These are phyloP conservation scores for Raja brachyura DNA, from an alignment of 2,113 vertebrate genomes.

Conservation along the genomic window DNA sequence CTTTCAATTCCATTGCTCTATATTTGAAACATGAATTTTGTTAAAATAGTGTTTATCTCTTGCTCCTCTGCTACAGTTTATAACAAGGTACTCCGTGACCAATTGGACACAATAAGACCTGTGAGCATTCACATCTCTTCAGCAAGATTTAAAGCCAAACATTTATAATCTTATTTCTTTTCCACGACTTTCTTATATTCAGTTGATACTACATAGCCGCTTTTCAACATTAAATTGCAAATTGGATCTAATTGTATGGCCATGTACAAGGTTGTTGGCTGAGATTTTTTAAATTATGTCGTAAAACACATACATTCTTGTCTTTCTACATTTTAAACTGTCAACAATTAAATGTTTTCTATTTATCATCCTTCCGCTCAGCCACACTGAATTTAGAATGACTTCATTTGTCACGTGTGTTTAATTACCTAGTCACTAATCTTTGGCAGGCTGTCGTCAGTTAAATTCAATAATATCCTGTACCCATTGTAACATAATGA, in stretches of 20 bases:
- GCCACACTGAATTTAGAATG: not conserved
- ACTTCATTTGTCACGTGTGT: not conserved
- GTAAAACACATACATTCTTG: not conserved
- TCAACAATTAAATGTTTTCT: not conserved
- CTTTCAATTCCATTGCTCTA: not conserved
- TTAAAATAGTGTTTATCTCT: too few relatives aligned
- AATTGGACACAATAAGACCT: not conserved
- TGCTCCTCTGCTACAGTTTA: not conserved
- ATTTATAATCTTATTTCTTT: not conserved
- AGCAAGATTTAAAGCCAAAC: not conserved
- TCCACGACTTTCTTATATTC: not conserved
- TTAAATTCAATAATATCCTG: not conserved
- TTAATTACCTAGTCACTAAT: slow-evolving; percentile 10
- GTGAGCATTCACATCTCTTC: not conserved
- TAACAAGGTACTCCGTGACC: not conserved
- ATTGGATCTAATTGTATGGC: not conserved
- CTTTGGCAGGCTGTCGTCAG: not conserved
- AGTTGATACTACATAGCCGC: not conserved
- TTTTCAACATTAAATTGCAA: not conserved
- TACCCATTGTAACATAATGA: not conserved
- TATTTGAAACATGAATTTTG: not conserved
- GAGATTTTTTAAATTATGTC: not conserved
- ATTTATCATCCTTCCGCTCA: not conserved
- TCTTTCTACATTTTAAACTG: not conserved
- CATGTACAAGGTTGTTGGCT: not conserved